Evolutionary conservation across 2,888 invertebrate species (phyloP).

Genomic region (Tetropium fuscum): DNA sequence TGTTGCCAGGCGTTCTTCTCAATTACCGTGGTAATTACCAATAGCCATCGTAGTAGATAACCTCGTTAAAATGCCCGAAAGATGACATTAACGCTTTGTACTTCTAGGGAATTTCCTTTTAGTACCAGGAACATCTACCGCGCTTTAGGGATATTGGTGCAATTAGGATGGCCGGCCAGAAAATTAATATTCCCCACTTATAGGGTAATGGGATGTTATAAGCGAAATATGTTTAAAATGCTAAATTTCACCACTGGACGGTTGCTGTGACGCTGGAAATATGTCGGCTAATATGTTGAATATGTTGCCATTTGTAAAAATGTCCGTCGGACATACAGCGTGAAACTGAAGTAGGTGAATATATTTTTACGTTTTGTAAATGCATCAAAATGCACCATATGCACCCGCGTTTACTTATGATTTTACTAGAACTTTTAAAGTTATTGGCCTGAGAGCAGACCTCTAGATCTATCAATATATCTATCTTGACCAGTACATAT

Average conservation of each 20-base stretch:
- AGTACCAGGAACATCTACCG: neutral
- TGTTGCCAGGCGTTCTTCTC: constrained; percentile 11
- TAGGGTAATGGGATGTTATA: neutral
- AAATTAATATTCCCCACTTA: constrained; percentile 7
- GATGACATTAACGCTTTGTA: neutral
- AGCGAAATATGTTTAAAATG: neutral
- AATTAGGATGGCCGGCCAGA: constrained; percentile 9
- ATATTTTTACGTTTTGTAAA: no score
- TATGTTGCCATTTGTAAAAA: no score
- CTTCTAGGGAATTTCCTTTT: constrained; percentile 18
- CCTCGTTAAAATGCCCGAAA: constrained; percentile 31
- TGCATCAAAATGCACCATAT: no score
- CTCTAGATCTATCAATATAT: no score
- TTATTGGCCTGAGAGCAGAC: no score
- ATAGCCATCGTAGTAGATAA: constrained; percentile 31
- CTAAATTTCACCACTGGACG: neutral
- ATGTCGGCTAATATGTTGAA: no score
- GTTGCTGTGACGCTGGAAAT: no score
- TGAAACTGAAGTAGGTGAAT: no score
- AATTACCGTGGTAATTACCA: constrained; percentile 27
- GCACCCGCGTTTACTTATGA: no score
- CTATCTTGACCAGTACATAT: no score
- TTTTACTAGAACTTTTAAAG: no score
- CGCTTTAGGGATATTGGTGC: neutral
- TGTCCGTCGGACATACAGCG: no score